Percentiles rank a stretch among this genome's conserved stretches.
Conservation (phyloP, 2,888 invertebrate species). For the Pyrgus malvae region DNA sequence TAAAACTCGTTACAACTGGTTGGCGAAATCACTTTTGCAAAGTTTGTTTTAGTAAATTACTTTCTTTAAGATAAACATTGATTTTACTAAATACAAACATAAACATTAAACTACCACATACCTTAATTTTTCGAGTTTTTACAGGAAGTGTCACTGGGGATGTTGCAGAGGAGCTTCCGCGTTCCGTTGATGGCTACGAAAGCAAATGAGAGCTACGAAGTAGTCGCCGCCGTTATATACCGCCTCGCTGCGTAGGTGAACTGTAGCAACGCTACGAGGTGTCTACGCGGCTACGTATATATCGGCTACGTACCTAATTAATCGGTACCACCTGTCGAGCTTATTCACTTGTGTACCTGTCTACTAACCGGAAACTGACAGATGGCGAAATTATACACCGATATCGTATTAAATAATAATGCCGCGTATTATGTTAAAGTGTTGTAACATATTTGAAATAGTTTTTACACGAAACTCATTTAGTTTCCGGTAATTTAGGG, state of each 20-base stretch:
- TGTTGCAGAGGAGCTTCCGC: slow-evolving; percentile 40
- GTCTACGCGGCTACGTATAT: slow-evolving; percentile 21
- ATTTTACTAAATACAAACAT: no score
- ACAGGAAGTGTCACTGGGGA: background rate
- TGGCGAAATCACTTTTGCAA: no score
- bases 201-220: slow-evolving; percentile 65
- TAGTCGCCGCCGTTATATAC: slow-evolving; percentile 63
- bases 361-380: slow-evolving; percentile 8
- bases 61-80: no score
- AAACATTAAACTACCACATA: background rate
- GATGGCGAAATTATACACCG: background rate
- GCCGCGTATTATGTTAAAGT: background rate
- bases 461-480: no score
- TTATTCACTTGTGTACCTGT: slow-evolving; percentile 13
- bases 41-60: no score
- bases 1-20: no score
- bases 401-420: background rate
- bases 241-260: slow-evolving; percentile 52
- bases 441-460: background rate
- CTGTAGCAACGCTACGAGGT: slow-evolving; percentile 41
- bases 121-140: background rate
- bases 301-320: slow-evolving; percentile 26
- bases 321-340: slow-evolving; percentile 23
- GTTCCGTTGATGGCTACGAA: slow-evolving; percentile 53
- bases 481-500: no score